phyloP scores from a whole-genome alignment of 2,888 invertebrate species.

The Epinotia demarniana region DNA sequence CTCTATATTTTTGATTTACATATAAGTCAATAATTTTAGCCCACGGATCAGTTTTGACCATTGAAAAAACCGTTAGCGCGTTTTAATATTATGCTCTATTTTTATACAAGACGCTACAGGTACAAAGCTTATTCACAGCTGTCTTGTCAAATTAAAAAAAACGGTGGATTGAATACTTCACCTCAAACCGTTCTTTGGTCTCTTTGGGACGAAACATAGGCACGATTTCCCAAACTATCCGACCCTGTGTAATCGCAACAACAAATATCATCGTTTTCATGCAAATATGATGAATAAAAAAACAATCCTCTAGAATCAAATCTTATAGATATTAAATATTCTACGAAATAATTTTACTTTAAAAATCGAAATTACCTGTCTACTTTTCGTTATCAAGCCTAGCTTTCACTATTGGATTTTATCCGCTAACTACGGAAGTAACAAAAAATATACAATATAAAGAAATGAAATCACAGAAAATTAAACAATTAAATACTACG shows the following conservation, averaged over 20 bases:
- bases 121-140: constrained; percentile 61
- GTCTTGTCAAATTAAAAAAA: constrained; percentile 49
- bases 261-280: constrained; percentile 28
- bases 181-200: constrained; percentile 73
- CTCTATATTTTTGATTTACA: constrained; percentile 21
- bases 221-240: constrained; percentile 46
- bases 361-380: constrained; percentile 43
- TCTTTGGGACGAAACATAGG: constrained; percentile 55
- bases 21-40: constrained; percentile 17
- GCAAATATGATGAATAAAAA: constrained; percentile 37
- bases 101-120: constrained; percentile 57
- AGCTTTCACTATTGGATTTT: constrained; percentile 74
- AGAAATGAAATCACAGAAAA: constrained; percentile 78
- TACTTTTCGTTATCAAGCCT: constrained; percentile 58
- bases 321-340: constrained; percentile 58
- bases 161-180: constrained; percentile 55
- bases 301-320: too few relatives aligned
- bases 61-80: background rate
- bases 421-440: constrained; percentile 72
- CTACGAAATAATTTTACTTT: constrained; percentile 49
- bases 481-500: constrained; percentile 69
- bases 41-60: constrained; percentile 4
- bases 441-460: constrained; percentile 66
- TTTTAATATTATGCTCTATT: constrained; percentile 39
- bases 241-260: constrained; percentile 45